These are phyloP conservation scores for Streptopelia turtur DNA, from an alignment of 2,797 vertebrate species.

Conservation along the genomic window DNA sequence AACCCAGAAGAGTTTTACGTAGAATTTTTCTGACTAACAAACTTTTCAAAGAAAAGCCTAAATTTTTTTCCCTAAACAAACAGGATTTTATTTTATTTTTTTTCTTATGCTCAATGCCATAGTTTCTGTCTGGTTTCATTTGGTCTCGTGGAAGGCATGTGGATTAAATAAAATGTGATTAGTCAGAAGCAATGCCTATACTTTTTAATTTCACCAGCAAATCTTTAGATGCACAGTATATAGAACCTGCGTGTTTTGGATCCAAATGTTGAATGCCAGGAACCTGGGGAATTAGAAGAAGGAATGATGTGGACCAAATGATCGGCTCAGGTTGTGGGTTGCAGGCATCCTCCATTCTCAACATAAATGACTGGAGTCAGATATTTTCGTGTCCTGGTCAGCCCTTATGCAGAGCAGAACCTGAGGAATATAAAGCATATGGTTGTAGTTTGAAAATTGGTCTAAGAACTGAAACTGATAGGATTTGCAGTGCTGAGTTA, in stretches of 20 bases:
- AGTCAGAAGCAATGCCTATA: neutral
- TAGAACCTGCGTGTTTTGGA: neutral
- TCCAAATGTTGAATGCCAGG: neutral
- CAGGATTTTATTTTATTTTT: neutral
- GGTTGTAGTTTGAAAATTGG: neutral
- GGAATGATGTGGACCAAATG: neutral
- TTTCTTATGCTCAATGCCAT: neutral
- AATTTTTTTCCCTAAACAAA: neutral
- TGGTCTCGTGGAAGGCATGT: neutral
- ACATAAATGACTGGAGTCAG: neutral
- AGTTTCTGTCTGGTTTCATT: neutral
- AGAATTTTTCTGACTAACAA: neutral
- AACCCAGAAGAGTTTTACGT: neutral
- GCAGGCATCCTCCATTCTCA: neutral
- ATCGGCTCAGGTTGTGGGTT: rapidly evolving
- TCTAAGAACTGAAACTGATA: neutral
- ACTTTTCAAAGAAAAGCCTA: neutral
- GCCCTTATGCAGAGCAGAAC: neutral
- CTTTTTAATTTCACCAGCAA: neutral
- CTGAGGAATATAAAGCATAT: neutral
- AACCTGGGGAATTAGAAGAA: neutral
- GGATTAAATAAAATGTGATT: neutral
- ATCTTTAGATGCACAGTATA: neutral
- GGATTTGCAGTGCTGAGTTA: neutral
- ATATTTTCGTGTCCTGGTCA: neutral